These are phyloP conservation scores for Heliconius ethilla DNA, from an alignment of 2,888 invertebrate genomes.

Conservation along the genomic window DNA sequence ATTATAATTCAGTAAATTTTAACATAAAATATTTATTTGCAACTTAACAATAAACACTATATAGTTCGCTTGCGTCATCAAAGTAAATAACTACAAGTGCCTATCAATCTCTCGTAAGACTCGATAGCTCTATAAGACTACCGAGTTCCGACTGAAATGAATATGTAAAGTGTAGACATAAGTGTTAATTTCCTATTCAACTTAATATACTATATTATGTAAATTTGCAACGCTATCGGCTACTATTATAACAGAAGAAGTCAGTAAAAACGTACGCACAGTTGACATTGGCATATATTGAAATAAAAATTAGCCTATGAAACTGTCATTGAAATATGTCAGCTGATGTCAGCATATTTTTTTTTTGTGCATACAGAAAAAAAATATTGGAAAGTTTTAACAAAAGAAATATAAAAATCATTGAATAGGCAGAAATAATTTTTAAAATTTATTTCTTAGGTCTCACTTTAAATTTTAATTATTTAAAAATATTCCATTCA, in stretches of 20 bases:
- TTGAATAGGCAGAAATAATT: background rate
- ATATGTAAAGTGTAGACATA: constrained; percentile 10
- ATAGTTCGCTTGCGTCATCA: constrained; percentile 27
- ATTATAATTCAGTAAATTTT: constrained; percentile 35
- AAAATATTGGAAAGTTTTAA: background rate
- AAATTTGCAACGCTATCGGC: background rate
- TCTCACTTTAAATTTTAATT: background rate
- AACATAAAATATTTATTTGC: constrained; percentile 2
- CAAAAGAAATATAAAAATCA: background rate
- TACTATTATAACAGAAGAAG: constrained; percentile 1
- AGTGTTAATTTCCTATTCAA: constrained; percentile 10
- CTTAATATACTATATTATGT: constrained; percentile 2
- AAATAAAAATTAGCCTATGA: background rate
- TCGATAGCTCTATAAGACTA: constrained; percentile 16
- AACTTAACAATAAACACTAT: constrained; percentile 6
- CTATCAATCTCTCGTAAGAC: background rate
- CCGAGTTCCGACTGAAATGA: constrained; percentile 24
- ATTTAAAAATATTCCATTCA: background rate
- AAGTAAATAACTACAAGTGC: constrained; percentile 5
- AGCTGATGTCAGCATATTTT: background rate
- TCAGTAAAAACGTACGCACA: constrained; percentile 3
- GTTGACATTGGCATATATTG: constrained; percentile 13
- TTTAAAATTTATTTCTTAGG: background rate
- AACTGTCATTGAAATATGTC: constrained; percentile 7
- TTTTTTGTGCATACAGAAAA: background rate